Evolutionary conservation across 2,888 invertebrate genomes (phyloP), one percentile per base, ranked within the genome.

Genomic region (Agrotis clavis): DNA sequence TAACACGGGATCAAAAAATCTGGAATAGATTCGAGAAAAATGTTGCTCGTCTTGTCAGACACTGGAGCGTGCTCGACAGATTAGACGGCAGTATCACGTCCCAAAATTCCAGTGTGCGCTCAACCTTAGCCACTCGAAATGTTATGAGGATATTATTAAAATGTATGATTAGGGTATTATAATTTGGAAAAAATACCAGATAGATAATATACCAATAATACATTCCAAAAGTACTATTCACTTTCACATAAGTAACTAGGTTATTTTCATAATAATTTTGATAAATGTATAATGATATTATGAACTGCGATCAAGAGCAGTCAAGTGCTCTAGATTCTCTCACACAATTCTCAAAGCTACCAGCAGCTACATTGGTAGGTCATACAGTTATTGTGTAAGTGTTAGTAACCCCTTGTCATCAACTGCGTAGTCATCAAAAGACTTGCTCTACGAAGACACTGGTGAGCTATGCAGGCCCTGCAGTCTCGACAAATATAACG

Each of bases 131-230:
- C 19, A 65, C 35, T 48, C 19, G 35, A 48, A 48, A 18, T 67
- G 65, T 35, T 9, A 45, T 19, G 51, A 68, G 45, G 19, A 67
- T 53, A 30, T 56, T 16, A 47, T 47, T 35, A 14, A 16, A 41
- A 66, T 45, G 51, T 30, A 53, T 45, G 68, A 53, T 45, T 45
- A 53, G 19, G 19, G 30, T 45, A 66, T 11, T n/a, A 13, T 41
- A 53, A 30, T 45, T 25, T 45, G 30, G 19, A 47, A 45, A 51
- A 68, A 35, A 68, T 53, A 68, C 6, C 45, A 14, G 53, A 48
- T 30, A 30, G 30, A 68, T 30, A 67, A 68, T 51, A 67, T 68
- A 62, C 9, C 18, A 63, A 16, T 21, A 53, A n/a, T 18, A 45
- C 21, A 56, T 65, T 25, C 57, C 57, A 66, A 41, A n/a, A 53